Base-by-base conservation (phyloP, 2,888 invertebrate genomes). In the Nemoura dubitans region DNA sequence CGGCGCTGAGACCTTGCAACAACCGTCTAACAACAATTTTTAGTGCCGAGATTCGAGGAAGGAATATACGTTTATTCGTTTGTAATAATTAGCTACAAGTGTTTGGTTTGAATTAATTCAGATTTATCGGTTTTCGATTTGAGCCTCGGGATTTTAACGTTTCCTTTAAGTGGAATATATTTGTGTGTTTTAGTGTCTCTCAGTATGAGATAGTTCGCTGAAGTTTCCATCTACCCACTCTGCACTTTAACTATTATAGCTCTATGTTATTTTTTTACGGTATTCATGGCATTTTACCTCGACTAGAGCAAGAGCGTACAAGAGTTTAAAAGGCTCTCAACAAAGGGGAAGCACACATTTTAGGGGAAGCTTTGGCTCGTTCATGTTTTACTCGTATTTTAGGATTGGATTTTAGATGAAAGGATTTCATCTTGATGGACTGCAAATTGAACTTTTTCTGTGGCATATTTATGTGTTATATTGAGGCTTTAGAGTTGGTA, bases 381-480 rank as follows among this genome's bases (percentile, higher is more conserved):
- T 59, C 59, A 21, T 59, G 14, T 59, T 59, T 59, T 21, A 59
- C 59, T 21, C 59, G 59, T 59, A 59, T 21, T 10, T 59, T 59
- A 59, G 59, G 59, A 59, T 59, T 59, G 59, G 59, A 59, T 59
- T 59, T 59, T 59, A 59, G 59, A 59, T 59, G 59, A 59, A 59
- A 59, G 59, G 59, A 59, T 59, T 59, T 21, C 59, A 59, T 59
- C 59, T 29, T 83, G 83, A 83, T 83, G 42, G 43, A 83, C 83
- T 83, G 83, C 83, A 83, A 83, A 83, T 83, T 83, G 83, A 83
- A 30, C 36, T 26, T 43, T 30, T 83, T 83, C 78, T 59, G 2
- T 59, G 21, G 6, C 59, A 59, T 59, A 59, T 59, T 59, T 59
- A 21, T 59, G 59, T 59, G 14, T 59, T 59, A 59, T 59, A 59